Base-by-base conservation (phyloP, 2,113 vertebrate species). In the Cottus gobio region DNA sequence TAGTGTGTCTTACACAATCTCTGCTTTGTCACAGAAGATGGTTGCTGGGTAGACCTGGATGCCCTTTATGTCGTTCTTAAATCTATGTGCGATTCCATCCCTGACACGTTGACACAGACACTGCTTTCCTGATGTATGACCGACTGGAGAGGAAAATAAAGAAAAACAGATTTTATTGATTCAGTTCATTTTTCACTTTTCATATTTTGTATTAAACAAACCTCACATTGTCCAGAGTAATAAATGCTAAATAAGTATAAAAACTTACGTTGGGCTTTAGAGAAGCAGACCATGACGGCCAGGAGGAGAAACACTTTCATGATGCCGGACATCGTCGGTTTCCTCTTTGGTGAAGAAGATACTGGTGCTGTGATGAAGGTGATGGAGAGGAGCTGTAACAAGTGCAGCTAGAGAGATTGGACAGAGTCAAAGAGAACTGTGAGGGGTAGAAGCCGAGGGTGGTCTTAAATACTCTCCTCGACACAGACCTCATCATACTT, bases 1-100 rank as follows among this genome's bases (percentile, higher is more conserved):
- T 7, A 24, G 1, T 34, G 10, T 37, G 1, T 58, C 93, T 94
- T 91, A 95, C 93, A 94, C 58, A 83, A 95, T 89, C 85, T 94
- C 93, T 31, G 92, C 65, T 79, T 16, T 87, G 30, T 58, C 3
- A 75, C 93, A 95, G 83, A 88, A 90, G 22, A 1, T 0, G 15
- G 84, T 75, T 11, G 62, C 64, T 0, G 57, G 82, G 82, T 91
- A 82, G 74, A 95, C 91, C 39, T 57, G 91, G 64, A 95, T 36
- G 54, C 90, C 89, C 83, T 80, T 89, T 1, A 92, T 10, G 1
- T 2, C 7, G 2, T 11, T 56, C 0, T 12, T 71, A 0, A 0
- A 0, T 0, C 0, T 0, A 1, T n/a, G n/a, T n/a, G n/a, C n/a
- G n/a, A 75, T 8, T 1, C 0, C 0, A 0, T 36, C 62, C 1